Conservation (phyloP, 2,113 vertebrate species). For the Triplophysa tibetana region DNA sequence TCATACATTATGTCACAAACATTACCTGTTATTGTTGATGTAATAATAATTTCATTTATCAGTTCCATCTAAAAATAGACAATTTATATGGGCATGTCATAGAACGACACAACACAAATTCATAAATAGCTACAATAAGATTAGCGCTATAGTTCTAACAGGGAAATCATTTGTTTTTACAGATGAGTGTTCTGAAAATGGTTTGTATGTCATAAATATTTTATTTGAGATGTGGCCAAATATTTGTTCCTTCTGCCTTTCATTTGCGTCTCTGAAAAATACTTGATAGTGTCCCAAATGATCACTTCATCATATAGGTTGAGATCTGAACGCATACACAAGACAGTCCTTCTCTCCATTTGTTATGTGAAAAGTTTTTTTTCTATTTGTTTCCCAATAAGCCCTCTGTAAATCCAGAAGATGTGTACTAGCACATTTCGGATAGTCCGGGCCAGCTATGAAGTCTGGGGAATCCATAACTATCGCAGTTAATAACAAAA, state of each 20-base stretch:
- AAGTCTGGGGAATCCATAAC: constrained; percentile 52
- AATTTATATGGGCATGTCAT: too few relatives aligned
- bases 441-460: constrained; percentile 25
- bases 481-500: constrained; percentile 51
- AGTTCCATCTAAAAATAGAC: not conserved
- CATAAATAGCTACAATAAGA: not conserved
- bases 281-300: constrained; percentile 16
- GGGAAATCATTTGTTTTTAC: not conserved
- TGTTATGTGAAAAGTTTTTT: constrained; percentile 27
- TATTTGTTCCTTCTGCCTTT: not conserved
- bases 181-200: constrained; percentile 12
- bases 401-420: constrained; percentile 40
- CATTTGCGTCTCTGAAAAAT: not conserved
- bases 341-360: constrained; percentile 31
- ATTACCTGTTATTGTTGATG: too few relatives aligned
- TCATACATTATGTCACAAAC: too few relatives aligned
- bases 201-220: not conserved
- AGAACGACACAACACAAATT: not conserved
- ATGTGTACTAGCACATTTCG: constrained; percentile 45
- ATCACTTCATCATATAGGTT: constrained; percentile 1
- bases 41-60: too few relatives aligned
- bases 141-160: not conserved
- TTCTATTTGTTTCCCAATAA: constrained; percentile 44
- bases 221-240: not conserved
- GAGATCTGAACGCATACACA: not conserved